Conservation (phyloP, 2,113 vertebrate species). For the Elanoides forficatus region DNA sequence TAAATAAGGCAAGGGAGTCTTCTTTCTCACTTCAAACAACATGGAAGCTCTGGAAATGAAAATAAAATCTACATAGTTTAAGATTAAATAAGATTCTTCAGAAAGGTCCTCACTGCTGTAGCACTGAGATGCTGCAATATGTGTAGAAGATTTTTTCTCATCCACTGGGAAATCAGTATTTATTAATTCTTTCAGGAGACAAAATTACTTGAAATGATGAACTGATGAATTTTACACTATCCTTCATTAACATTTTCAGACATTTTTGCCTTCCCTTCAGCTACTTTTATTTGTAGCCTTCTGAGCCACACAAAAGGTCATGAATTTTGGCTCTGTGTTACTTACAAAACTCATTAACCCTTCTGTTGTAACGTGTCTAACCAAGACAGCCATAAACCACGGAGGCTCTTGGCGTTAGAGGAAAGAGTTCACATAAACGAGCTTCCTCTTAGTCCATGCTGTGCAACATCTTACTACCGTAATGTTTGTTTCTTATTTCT, state of each 20-base stretch:
- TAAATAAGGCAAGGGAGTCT: neutral
- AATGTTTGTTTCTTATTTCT: neutral
- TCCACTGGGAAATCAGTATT: neutral
- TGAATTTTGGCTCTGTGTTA: neutral
- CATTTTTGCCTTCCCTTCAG: neutral
- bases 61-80: neutral
- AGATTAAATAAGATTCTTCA: neutral
- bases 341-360: neutral
- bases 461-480: neutral
- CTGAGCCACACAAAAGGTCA: neutral
- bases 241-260: neutral
- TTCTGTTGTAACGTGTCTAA: neutral
- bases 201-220: neutral
- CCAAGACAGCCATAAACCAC: neutral
- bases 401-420: neutral
- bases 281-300: neutral
- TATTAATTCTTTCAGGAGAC: neutral
- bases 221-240: neutral
- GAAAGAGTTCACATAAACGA: neutral
- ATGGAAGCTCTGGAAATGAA: neutral
- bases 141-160: neutral
- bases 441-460: neutral
- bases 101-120: neutral
- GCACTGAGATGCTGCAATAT: neutral
- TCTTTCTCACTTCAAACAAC: neutral